phyloP scores from a whole-genome alignment of 92 coral and sea anemone genomes.

The Scolanthus callimorphus region DNA sequence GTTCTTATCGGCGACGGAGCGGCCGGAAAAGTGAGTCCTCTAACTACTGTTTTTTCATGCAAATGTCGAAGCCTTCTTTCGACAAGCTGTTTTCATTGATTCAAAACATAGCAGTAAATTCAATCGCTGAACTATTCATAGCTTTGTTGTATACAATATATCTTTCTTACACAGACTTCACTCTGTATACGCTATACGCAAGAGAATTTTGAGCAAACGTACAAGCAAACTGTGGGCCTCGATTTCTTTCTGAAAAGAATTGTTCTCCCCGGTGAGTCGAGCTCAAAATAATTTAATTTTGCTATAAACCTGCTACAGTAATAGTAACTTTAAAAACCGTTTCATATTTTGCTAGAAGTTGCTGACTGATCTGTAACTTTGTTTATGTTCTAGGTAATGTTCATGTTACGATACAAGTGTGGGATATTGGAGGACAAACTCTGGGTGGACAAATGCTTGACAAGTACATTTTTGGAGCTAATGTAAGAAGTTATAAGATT shows the following conservation, averaged over 20 bases:
- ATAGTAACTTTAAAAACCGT: not conserved
- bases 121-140: no score
- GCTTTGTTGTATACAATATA: no score
- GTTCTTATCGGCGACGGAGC: constrained; percentile 97
- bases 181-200: constrained; percentile 88
- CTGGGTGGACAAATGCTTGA: constrained; percentile 98
- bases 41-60: not conserved
- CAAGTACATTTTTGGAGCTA: constrained; percentile 93
- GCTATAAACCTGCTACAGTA: no score
- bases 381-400: constrained; percentile 59
- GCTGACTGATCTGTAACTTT: not conserved
- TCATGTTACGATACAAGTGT: constrained; percentile 91
- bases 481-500: no score
- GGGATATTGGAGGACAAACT: constrained; percentile 99
- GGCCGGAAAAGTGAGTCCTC: constrained; percentile 77
- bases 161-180: constrained; percentile 66
- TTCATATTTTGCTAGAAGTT: not conserved
- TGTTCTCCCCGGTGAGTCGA: constrained; percentile 75
- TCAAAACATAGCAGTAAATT: not conserved
- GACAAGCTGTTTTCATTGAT: no score
- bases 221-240: constrained; percentile 90
- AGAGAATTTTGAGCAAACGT: constrained; percentile 92
- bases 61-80: no score
- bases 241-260: constrained; percentile 92
- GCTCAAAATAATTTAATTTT: no score